Conservation (phyloP, 1,140 invertebrate species). For the Cherax destructor region DNA sequence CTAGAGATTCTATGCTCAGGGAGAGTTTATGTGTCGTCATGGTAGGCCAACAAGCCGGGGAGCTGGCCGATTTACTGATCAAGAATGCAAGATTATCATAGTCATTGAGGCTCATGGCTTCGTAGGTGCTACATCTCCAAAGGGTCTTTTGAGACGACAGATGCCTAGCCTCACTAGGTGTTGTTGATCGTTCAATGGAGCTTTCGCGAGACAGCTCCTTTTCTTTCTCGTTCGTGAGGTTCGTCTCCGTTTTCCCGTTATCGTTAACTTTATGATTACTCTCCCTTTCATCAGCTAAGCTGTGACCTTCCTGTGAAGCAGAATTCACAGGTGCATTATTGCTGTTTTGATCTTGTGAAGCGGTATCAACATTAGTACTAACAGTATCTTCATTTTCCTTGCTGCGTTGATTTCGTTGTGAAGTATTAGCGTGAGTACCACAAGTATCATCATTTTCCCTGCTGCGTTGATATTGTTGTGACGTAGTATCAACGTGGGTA, state of each 20-base stretch:
- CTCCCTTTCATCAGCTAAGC: background rate
- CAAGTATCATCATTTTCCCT: too few species aligned
- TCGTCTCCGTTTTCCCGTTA: background rate
- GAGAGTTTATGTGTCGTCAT: background rate
- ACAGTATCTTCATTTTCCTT: too few species aligned
- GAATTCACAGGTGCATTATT: too few species aligned
- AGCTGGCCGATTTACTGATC: background rate
- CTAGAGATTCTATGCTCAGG: background rate
- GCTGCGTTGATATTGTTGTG: too few species aligned
- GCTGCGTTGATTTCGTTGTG: too few species aligned
- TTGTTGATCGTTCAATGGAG: background rate
- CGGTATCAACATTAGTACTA: too few species aligned
- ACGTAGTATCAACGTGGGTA: too few species aligned
- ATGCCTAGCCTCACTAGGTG: background rate
- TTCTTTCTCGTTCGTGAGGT: background rate
- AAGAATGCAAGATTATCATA: constrained; percentile 42
- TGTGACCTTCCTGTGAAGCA: background rate
- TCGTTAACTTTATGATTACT: background rate
- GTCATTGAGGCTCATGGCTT: constrained; percentile 40
- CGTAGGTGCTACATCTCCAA: constrained; percentile 50
- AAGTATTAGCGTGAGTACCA: too few species aligned
- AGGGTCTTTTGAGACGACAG: background rate
- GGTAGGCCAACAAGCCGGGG: constrained; percentile 6
- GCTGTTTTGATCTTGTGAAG: too few species aligned
- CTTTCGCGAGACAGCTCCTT: background rate